These are phyloP conservation scores for Acholoe squamosa DNA, from an alignment of 2,888 invertebrate species.

Conservation along the genomic window DNA sequence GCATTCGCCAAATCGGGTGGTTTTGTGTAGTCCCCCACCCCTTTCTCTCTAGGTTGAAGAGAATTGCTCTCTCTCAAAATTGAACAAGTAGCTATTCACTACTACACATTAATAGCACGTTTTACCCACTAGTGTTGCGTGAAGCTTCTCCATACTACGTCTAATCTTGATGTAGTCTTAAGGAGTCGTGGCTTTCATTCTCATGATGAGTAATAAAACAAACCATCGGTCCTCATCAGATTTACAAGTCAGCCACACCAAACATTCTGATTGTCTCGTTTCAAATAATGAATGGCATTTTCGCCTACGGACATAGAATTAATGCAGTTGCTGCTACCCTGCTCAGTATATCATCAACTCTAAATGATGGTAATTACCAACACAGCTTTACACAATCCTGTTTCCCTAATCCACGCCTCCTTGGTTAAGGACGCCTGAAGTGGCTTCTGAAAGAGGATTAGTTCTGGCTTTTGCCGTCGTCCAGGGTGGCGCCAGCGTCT, in stretches of 20 bases:
- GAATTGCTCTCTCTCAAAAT: background rate
- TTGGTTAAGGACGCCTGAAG: background rate
- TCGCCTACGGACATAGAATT: background rate
- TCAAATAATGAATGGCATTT: background rate
- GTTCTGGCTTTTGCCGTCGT: background rate
- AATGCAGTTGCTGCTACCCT: background rate
- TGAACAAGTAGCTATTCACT: background rate
- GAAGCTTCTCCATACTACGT: background rate
- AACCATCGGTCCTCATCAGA: background rate
- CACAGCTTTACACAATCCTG: background rate
- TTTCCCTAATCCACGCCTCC: background rate
- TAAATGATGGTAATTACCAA: conserved; percentile 9
- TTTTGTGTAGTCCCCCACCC: background rate
- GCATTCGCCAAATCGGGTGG: background rate
- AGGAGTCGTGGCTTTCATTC: background rate
- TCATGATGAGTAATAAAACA: background rate
- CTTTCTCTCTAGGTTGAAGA: background rate
- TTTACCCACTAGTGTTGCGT: background rate
- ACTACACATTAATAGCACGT: background rate
- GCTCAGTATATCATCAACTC: background rate
- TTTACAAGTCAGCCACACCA: background rate
- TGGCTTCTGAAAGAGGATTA: background rate
- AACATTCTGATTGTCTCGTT: background rate
- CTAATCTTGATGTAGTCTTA: background rate
- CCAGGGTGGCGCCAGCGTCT: conserved; percentile 48